Evolutionary conservation across 2,113 vertebrate species (phyloP).

Genomic region (Cnemophilus loriae): DNA sequence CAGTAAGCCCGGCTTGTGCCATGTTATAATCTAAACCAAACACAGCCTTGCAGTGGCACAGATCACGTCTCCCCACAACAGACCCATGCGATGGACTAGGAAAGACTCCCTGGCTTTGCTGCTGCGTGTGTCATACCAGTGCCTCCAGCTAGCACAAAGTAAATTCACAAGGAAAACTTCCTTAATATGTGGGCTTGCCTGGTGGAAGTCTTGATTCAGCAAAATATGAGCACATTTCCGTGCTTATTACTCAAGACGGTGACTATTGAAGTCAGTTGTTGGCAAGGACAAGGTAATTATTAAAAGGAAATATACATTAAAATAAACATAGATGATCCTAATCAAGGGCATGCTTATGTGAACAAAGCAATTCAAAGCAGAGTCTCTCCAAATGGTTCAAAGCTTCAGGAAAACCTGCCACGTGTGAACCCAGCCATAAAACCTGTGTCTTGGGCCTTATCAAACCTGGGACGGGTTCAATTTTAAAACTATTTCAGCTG

Average conservation of each 20-base stretch:
- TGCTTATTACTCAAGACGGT: neutral
- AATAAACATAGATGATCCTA: neutral
- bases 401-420: neutral
- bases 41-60: neutral
- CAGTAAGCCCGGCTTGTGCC: neutral
- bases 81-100: neutral
- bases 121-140: neutral
- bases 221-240: neutral
- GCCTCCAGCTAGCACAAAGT: neutral
- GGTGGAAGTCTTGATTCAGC: neutral
- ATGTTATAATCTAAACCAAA: neutral
- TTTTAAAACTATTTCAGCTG: neutral
- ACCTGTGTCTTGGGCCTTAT: neutral
- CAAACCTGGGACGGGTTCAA: neutral
- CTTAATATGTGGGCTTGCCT: neutral
- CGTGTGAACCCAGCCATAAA: neutral
- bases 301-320: neutral
- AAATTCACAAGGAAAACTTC: neutral
- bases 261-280: neutral
- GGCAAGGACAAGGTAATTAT: neutral
- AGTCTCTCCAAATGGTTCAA: neutral
- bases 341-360: neutral
- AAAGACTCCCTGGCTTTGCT: neutral
- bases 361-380: neutral
- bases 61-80: neutral